phyloP scores from a whole-genome alignment of 2,797 vertebrate genomes.

The Leptatherina wallacei region DNA sequence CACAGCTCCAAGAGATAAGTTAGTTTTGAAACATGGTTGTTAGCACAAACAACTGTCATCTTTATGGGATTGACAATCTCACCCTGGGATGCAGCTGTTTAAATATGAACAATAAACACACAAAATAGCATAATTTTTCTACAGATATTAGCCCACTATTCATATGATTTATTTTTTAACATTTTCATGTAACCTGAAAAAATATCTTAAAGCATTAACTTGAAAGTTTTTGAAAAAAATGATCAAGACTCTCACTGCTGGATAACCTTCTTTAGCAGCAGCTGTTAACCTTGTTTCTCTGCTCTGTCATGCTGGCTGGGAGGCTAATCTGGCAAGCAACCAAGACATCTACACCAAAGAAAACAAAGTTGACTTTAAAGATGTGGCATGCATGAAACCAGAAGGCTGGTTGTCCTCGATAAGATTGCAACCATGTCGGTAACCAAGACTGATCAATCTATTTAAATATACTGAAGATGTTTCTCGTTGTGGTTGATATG shows the following conservation, averaged over 20 bases:
- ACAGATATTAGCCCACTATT: background rate
- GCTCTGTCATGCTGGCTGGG: background rate
- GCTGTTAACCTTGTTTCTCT: conserved; percentile 11
- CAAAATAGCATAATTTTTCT: background rate
- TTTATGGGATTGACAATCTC: background rate
- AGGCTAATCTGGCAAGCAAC: conserved; percentile 14
- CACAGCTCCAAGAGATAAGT: background rate
- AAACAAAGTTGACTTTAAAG: conserved; percentile 9
- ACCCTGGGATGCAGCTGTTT: background rate
- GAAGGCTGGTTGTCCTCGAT: conserved; percentile 1
- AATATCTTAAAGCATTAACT: no score
- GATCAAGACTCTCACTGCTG: background rate
- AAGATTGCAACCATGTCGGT: background rate
- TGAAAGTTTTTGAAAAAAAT: background rate
- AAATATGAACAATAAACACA: background rate
- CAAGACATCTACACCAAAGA: background rate
- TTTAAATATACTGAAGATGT: background rate
- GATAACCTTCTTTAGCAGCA: conserved; percentile 2
- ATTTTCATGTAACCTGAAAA: background rate
- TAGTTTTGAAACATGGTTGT: background rate
- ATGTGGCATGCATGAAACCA: background rate
- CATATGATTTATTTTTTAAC: background rate
- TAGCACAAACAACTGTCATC: background rate
- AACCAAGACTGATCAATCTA: background rate
- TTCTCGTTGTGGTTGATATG: background rate